Conservation (phyloP, 2,888 invertebrate genomes). For the Orchesellides sinensis region DNA sequence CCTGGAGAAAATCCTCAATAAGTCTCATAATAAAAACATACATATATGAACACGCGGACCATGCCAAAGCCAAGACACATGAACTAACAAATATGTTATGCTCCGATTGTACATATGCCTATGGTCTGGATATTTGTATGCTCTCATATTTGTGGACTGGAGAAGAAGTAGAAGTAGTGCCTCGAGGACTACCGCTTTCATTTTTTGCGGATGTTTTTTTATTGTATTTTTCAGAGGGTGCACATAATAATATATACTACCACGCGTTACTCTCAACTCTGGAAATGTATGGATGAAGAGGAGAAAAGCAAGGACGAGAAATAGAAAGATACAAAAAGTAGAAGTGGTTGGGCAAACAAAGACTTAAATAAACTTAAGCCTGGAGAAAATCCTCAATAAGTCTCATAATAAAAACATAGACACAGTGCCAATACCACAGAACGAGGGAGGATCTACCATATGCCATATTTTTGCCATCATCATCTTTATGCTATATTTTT, state of each 20-base stretch:
- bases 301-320: background rate
- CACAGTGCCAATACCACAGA: constrained; percentile 61
- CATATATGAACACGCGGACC: background rate
- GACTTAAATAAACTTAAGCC: constrained; percentile 70
- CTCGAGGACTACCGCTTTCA: constrained; percentile 35
- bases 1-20: constrained; percentile 68
- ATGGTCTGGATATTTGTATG: too few species aligned
- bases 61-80: constrained; percentile 9
- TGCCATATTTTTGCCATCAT: background rate
- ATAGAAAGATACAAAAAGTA: background rate
- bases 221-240: background rate
- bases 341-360: constrained; percentile 68
- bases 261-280: background rate
- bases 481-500: constrained; percentile 18
- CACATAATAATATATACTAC: constrained; percentile 4
- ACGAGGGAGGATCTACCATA: background rate
- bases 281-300: background rate
- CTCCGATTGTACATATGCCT: background rate
- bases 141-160: background rate
- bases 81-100: background rate
- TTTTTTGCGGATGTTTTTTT: constrained; percentile 3
- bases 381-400: constrained; percentile 72
- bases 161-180: constrained; percentile 12
- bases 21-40: constrained; percentile 33
- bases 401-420: constrained; percentile 74